Percentiles rank a stretch among this genome's conserved stretches.
Conservation (phyloP, 2,888 invertebrate genomes). For the Trilocha varians region DNA sequence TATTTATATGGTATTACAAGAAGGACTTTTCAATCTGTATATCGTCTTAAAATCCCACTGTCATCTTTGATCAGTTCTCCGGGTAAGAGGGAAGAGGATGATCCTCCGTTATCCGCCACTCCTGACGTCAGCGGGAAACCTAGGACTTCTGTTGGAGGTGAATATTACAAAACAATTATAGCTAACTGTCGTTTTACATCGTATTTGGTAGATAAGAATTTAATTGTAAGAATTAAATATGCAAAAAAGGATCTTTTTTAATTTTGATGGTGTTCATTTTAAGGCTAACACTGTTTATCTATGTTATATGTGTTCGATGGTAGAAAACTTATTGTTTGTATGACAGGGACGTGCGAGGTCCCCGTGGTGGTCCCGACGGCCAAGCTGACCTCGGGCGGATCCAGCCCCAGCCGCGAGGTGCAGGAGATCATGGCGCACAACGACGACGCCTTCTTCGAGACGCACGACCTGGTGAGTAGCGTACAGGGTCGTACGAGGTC, state of each 20-base stretch:
- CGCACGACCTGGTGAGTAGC: conserved; percentile 25
- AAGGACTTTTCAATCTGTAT: no score
- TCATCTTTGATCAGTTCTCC: conserved; percentile 40
- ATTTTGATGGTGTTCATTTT: no score
- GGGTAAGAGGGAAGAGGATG: conserved; percentile 63
- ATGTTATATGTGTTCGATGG: no score
- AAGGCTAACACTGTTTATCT: no score
- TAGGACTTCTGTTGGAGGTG: conserved; percentile 21
- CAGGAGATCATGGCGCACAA: conserved; percentile 87
- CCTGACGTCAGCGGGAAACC: conserved; percentile 40
- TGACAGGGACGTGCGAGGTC: background rate
- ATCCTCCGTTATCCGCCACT: conserved; percentile 50
- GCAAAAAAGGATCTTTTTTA: no score
- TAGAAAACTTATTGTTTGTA: no score
- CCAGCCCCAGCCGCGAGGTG: conserved; percentile 92
- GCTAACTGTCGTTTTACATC: no score
- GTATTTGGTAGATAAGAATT: no score
- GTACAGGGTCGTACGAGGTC: no score
- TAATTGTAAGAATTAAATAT: no score
- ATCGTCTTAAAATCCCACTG: background rate
- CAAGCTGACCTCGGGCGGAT: conserved; percentile 83
- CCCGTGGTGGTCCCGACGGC: background rate
- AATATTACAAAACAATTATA: no score
- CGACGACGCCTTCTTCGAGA: conserved; percentile 40
- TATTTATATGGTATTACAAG: no score